phyloP scores from a whole-genome alignment of 2,888 invertebrate species.

The Hypomecis punctinalis region DNA sequence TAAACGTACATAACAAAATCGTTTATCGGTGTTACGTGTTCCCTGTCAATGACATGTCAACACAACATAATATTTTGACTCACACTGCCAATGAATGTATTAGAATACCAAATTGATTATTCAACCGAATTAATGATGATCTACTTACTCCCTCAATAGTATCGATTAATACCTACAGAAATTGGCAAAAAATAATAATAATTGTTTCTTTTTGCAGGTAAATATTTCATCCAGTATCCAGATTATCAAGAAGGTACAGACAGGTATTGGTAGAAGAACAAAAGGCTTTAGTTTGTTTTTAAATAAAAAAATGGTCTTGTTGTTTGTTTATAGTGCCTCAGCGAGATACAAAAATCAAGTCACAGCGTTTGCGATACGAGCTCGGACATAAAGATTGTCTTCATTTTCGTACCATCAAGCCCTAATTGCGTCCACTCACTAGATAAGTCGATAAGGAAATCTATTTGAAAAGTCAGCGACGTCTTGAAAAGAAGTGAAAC shows the following conservation, averaged over 20 bases:
- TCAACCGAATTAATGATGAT: not conserved
- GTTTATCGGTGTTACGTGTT: not conserved
- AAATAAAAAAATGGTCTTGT: not conserved
- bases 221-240: not conserved
- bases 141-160: too few species aligned
- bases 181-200: not conserved
- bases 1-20: too few species aligned
- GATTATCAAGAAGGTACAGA: too few species aligned
- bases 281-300: not conserved
- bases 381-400: constrained; percentile 14
- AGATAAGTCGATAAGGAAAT: constrained; percentile 56
- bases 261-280: too few species aligned
- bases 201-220: not conserved
- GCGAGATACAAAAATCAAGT: constrained; percentile 15
- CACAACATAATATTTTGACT: not conserved
- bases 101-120: not conserved
- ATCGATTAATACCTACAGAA: too few species aligned
- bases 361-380: constrained; percentile 9
- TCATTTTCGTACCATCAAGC: constrained; percentile 34
- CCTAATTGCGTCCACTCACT: constrained; percentile 45
- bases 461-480: constrained; percentile 57
- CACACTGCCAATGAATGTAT: not conserved
- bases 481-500: constrained; percentile 58
- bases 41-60: not conserved
- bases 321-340: not conserved